Evolutionary conservation across 2,113 vertebrate species (phyloP).

Genomic region (Chascanopsetta lugubris): DNA sequence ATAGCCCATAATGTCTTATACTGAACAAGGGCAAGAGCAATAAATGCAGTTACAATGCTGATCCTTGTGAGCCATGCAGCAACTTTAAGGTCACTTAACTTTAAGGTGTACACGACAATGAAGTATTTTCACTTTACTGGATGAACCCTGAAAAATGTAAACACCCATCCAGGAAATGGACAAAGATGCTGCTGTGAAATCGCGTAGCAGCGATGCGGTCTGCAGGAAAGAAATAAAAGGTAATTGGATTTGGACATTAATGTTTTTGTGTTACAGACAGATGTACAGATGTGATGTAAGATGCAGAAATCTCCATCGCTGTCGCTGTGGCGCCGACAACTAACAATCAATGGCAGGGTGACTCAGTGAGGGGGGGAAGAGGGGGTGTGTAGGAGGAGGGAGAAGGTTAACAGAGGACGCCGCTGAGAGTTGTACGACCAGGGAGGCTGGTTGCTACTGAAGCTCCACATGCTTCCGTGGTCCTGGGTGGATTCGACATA

Average conservation of each 20-base stretch:
- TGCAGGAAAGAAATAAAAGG: background rate
- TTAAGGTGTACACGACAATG: no score
- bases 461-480: conserved; percentile 21
- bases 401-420: conserved; percentile 34
- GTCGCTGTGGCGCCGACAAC: conserved; percentile 9
- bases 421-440: background rate
- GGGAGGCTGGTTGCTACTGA: conserved; percentile 24
- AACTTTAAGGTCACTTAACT: background rate
- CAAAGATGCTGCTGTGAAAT: background rate
- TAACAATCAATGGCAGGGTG: conserved; percentile 30
- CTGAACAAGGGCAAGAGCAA: no score
- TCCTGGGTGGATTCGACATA: background rate
- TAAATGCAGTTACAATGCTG: background rate
- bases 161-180: background rate
- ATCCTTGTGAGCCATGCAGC: background rate
- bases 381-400: conserved; percentile 24
- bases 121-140: no score
- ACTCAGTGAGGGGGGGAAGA: conserved; percentile 2
- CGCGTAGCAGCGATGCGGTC: background rate
- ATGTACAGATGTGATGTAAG: conserved; percentile 20
- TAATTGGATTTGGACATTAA: background rate
- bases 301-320: conserved; percentile 4
- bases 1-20: background rate
- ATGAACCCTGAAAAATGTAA: background rate
- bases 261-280: background rate